Base-by-base conservation (phyloP, 2,888 invertebrate species). In the Amitus sp. region DNA sequence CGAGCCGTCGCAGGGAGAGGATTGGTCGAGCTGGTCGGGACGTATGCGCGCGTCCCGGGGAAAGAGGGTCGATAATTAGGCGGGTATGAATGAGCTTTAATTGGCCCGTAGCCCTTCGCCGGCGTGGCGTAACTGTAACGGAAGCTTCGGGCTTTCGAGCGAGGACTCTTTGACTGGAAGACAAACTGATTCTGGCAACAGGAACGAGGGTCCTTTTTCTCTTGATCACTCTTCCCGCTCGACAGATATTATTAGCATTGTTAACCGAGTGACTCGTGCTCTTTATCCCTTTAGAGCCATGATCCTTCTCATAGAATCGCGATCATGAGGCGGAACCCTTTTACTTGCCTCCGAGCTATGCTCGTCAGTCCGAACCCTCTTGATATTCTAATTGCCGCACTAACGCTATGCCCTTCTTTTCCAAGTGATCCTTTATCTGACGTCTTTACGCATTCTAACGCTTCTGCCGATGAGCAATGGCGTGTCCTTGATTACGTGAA, bases 241-340 rank as follows among this genome's bases (percentile, higher is more conserved):
- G 55, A 69, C 64, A 62, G 75, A 75, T 77, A 77, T 77, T 76
- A 80, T 80, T 80, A 79, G 79, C 79, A 79, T 80, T 79, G 78
- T 80, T 80, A 79, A 80, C 77, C 74, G 75, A 79, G 73, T 74
- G 75, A 79, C 69, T 72, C 60, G 62, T 65, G 58, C 69, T 68
- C 69, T 73, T 67, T 61, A 72, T 65, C 71, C 73, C 69, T 75
- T 73, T 68, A 55, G 70, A 65, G 60, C 65, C 70, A 67, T 70
- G 72, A 73, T 68, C 68, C 68, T 64, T 57, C 65, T 63, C 69
- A 68, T 68, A 49, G 65, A 64, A 71, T 71, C 68, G 62, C 65
- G 68, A 71, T 72, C 70, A 68, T 43, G 69, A 69, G 39, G 30
- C 17, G 55, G 56, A 60, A 61, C 72, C 68, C 71, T 65, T n/a